phyloP scores from a whole-genome alignment of 2,888 invertebrate genomes.

The Callinectes sapidus region DNA sequence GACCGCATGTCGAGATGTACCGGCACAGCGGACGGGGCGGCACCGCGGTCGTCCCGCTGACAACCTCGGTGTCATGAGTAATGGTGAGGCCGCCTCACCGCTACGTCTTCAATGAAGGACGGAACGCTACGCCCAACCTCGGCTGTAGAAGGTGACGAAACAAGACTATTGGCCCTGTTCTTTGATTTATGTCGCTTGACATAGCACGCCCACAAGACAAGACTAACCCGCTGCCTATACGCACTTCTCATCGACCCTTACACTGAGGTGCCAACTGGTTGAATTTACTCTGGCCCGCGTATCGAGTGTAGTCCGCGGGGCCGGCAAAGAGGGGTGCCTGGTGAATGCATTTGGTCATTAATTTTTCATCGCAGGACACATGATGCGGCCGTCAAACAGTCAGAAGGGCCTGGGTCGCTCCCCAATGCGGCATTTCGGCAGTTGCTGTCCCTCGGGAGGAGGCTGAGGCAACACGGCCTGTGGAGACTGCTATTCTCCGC shows the following conservation, averaged over 20 bases:
- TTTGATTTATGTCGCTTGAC: constrained; percentile 69
- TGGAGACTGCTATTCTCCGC: constrained; percentile 1
- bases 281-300: neutral
- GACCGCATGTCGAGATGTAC: constrained; percentile 7
- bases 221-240: constrained; percentile 36
- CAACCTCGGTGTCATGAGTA: constrained; percentile 44
- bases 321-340: constrained; percentile 55
- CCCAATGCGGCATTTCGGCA: constrained; percentile 41
- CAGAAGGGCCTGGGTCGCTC: constrained; percentile 58
- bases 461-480: constrained; percentile 5
- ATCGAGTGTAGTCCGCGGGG: constrained; percentile 12
- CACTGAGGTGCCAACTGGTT: neutral
- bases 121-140: constrained; percentile 57
- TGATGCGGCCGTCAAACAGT: constrained; percentile 69
- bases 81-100: constrained; percentile 32
- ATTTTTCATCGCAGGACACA: constrained; percentile 68
- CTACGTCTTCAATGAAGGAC: constrained; percentile 48
- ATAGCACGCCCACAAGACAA: constrained; percentile 41
- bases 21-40: constrained; percentile 27
- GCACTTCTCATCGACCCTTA: constrained; percentile 48
- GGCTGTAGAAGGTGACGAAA: constrained; percentile 66
- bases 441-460: constrained; percentile 44
- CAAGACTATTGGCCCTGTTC: constrained; percentile 69
- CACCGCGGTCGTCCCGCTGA: constrained; percentile 12
- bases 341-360: constrained; percentile 69